Conservation (phyloP, 1,140 invertebrate genomes). For the Rhizoglyphus robini region DNA sequence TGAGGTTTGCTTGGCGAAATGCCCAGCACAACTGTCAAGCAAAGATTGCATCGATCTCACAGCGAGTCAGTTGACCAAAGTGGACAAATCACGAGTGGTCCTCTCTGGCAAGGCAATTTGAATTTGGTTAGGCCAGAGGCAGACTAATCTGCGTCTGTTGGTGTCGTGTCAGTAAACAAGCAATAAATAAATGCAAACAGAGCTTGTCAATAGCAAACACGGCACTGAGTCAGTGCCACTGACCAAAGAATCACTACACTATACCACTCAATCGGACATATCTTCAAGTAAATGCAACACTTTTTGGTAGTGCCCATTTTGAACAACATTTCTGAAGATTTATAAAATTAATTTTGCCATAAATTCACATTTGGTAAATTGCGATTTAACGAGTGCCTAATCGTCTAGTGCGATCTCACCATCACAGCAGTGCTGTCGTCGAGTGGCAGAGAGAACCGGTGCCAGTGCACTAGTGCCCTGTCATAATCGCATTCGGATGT, state of each 20-base stretch:
- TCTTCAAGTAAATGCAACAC: no score
- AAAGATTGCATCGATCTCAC: no score
- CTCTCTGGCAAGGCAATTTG: no score
- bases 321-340: not conserved
- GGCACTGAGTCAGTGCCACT: no score
- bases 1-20: no score
- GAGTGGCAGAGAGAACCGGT: not conserved
- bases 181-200: not conserved
- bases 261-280: no score
- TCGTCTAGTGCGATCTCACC: not conserved
- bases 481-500: not conserved
- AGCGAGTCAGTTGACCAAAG: not conserved
- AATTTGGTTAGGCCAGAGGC: not conserved
- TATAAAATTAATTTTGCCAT: not conserved
- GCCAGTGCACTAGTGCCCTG: not conserved
- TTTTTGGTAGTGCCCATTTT: not conserved
- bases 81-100: no score
- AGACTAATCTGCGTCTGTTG: not conserved
- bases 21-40: no score
- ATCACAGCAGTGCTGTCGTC: not conserved
- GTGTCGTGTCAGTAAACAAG: not conserved
- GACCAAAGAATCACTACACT: no score
- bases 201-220: not conserved
- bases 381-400: constrained; percentile 9
- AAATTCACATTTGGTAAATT: not conserved